These are phyloP conservation scores for Paratilapia polleni DNA, from an alignment of 2,113 vertebrate genomes.

Conservation along the genomic window DNA sequence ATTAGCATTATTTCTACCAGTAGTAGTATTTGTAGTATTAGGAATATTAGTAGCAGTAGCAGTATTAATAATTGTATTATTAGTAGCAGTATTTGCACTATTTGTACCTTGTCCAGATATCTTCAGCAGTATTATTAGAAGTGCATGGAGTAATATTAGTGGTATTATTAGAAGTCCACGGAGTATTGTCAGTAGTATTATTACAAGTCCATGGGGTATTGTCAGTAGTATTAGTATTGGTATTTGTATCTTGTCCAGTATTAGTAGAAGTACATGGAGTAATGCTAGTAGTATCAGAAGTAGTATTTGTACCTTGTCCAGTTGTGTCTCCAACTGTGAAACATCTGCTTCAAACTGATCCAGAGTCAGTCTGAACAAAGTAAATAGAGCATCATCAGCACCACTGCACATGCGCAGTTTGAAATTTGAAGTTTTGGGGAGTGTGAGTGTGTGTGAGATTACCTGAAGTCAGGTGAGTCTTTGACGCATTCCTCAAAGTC, in stretches of 20 bases:
- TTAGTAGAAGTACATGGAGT: too few species aligned
- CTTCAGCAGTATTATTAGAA: too few species aligned
- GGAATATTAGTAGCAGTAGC: neutral
- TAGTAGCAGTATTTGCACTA: neutral
- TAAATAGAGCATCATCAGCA: neutral
- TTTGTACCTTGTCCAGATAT: too few species aligned
- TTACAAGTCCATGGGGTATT: too few species aligned
- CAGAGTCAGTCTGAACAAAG: slow-evolving; percentile 65
- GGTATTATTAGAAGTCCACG: too few species aligned
- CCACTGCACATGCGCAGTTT: slow-evolving; percentile 27
- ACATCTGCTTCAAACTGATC: slow-evolving; percentile 76
- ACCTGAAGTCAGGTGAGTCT: slow-evolving; percentile 83
- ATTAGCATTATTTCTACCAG: neutral
- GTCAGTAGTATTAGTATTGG: neutral
- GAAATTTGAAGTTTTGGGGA: too few species aligned
- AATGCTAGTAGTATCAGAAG: neutral
- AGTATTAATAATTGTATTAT: neutral
- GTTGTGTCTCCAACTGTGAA: slow-evolving; percentile 62
- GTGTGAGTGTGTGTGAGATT: neutral
- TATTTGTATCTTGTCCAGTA: slow-evolving; percentile 59
- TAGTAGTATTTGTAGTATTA: neutral
- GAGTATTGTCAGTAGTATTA: neutral
- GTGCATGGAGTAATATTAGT: neutral
- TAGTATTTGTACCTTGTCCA: slow-evolving; percentile 72
- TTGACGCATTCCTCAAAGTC: slow-evolving; percentile 81